These are phyloP conservation scores for Cottus gobio DNA, from an alignment of 2,113 vertebrate species.

Conservation along the genomic window DNA sequence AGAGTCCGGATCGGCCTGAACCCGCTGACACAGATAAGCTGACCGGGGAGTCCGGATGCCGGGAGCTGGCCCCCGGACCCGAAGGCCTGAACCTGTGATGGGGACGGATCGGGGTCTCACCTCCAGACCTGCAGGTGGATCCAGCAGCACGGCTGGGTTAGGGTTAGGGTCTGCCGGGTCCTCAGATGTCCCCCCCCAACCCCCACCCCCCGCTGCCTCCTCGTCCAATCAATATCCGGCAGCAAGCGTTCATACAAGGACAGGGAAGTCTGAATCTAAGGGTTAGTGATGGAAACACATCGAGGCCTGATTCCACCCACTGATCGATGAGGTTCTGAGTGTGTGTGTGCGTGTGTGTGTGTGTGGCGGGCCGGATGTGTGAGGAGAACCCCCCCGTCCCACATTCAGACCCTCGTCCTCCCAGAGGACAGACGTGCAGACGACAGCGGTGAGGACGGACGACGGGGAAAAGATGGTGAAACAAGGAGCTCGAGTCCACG, in stretches of 20 bases:
- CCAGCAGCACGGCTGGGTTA: too few relatives aligned
- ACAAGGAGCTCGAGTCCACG: not conserved
- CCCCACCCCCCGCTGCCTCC: constrained; percentile 1
- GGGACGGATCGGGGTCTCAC: not conserved
- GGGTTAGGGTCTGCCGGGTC: too few relatives aligned
- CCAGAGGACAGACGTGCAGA: constrained; percentile 2
- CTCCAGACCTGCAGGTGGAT: not conserved
- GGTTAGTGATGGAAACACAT: constrained; percentile 71
- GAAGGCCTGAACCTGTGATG: not conserved
- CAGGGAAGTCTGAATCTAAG: constrained; percentile 66
- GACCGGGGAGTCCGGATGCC: not conserved
- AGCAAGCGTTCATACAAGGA: constrained; percentile 42
- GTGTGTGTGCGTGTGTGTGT: constrained; percentile 30
- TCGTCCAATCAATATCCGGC: constrained; percentile 46
- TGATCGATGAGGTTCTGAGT: constrained; percentile 64
- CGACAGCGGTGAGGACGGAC: constrained; percentile 1
- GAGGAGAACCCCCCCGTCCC: constrained; percentile 59
- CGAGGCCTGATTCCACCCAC: constrained; percentile 68
- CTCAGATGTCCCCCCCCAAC: constrained; percentile 1
- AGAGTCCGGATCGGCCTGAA: constrained; percentile 17
- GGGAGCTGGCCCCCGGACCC: not conserved
- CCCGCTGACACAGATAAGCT: constrained; percentile 46
- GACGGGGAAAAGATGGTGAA: constrained; percentile 26
- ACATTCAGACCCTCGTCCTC: constrained; percentile 55
- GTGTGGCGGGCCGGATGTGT: constrained; percentile 9